phyloP scores from a whole-genome alignment of 2,888 invertebrate genomes.

The Aproaerema taeniolella region DNA sequence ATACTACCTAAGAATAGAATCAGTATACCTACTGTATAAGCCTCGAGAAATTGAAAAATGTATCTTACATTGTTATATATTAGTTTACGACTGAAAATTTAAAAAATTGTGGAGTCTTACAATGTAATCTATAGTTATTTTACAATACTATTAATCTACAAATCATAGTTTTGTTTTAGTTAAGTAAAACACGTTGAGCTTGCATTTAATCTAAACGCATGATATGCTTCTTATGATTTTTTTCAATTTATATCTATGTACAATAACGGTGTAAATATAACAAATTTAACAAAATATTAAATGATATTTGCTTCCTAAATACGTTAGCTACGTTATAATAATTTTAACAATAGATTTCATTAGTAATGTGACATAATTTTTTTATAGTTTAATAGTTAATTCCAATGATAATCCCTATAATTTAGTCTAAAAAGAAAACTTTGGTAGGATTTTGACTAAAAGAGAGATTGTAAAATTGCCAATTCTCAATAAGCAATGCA shows the following conservation, averaged over 20 bases:
- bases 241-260: slow-evolving; percentile 39
- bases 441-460: slow-evolving; percentile 28
- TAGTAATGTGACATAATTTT: slow-evolving; percentile 22
- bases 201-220: slow-evolving; percentile 43
- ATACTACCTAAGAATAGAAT: slow-evolving; percentile 5
- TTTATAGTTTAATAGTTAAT: no score
- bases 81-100: slow-evolving; percentile 7
- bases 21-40: slow-evolving; percentile 5
- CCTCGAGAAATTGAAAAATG: slow-evolving; percentile 5
- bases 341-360: slow-evolving; percentile 24
- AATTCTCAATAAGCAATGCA: slow-evolving; percentile 7
- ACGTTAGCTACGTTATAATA: slow-evolving; percentile 22
- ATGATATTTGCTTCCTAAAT: slow-evolving; percentile 22
- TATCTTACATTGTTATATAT: neutral
- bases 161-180: slow-evolving; percentile 28
- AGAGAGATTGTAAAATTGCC: neutral
- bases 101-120: slow-evolving; percentile 17
- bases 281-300: slow-evolving; percentile 52
- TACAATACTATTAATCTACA: slow-evolving; percentile 29
- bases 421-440: slow-evolving; percentile 23
- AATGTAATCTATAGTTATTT: slow-evolving; percentile 22
- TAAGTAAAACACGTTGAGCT: slow-evolving; percentile 48
- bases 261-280: slow-evolving; percentile 51
- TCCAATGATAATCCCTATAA: slow-evolving; percentile 17
- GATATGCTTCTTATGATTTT: slow-evolving; percentile 62